phyloP scores from a whole-genome alignment of 2,888 invertebrate genomes.

The Plebejus melissa region DNA sequence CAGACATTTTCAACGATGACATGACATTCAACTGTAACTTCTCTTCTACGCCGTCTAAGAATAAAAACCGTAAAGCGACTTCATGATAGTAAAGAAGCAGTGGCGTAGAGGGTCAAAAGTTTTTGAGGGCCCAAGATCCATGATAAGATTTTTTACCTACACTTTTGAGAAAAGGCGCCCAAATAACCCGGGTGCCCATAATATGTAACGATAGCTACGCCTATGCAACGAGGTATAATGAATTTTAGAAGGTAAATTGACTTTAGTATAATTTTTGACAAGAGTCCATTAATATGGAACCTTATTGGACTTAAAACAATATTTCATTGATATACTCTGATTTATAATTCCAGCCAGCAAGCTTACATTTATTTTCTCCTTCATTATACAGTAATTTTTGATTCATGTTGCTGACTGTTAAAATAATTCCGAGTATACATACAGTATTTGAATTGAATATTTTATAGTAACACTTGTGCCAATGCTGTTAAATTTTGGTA shows the following conservation, averaged over 20 bases:
- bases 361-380: background rate
- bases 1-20: slow-evolving; percentile 67
- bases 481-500: background rate
- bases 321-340: background rate
- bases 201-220: background rate
- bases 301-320: slow-evolving; percentile 37
- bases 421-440: background rate
- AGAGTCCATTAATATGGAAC: slow-evolving; percentile 57
- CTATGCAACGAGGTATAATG: slow-evolving; percentile 39
- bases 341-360: background rate
- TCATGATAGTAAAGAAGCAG: slow-evolving; percentile 40
- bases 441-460: background rate
- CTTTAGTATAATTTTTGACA: slow-evolving; percentile 50
- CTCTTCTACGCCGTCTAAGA: slow-evolving; percentile 73
- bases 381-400: background rate
- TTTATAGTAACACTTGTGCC: background rate
- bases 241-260: slow-evolving; percentile 59
- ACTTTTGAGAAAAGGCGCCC: no score
- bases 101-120: background rate
- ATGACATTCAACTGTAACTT: slow-evolving; percentile 70
- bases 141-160: no score
- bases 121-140: background rate
- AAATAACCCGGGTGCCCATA: background rate
- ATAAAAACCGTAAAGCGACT: slow-evolving; percentile 58
- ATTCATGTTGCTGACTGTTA: background rate